A percentile compares a stretch with the other conserved stretches of the same genome.
These are phyloP conservation scores for Zosterops pallidus DNA, from an alignment of 2,113 vertebrate genomes.

Conservation along the genomic window DNA sequence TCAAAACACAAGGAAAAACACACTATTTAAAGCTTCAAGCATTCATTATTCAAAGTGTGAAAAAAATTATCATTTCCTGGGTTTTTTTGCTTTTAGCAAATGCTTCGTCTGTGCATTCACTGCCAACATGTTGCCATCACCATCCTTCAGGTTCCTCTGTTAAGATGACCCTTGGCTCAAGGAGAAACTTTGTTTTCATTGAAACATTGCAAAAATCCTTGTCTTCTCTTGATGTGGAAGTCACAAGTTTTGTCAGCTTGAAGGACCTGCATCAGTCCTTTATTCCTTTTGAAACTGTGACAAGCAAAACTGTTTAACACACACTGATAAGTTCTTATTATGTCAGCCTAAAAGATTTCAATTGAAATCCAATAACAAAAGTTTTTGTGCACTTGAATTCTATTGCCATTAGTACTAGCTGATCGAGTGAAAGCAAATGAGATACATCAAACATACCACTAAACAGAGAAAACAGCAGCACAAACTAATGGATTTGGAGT, in stretches of 20 bases:
- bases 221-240: neutral
- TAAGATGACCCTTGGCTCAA: neutral
- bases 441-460: neutral
- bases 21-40: neutral
- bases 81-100: neutral
- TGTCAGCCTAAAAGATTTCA: slow-evolving; percentile 13
- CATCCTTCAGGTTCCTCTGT: neutral
- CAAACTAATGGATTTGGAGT: neutral
- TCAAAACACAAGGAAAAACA: neutral
- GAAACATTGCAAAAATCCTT: neutral
- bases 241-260: neutral
- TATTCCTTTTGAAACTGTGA: neutral
- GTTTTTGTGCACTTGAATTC: neutral
- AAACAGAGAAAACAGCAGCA: neutral
- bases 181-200: neutral
- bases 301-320: slow-evolving; percentile 10
- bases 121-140: neutral
- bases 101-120: neutral
- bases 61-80: neutral
- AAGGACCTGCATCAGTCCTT: neutral
- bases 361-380: slow-evolving; percentile 7
- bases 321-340: slow-evolving; percentile 5
- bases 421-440: neutral
- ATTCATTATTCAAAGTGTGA: neutral
- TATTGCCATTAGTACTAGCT: neutral